Evolutionary conservation across 2,888 invertebrate genomes (phyloP).

Genomic region (Papilio demoleus): DNA sequence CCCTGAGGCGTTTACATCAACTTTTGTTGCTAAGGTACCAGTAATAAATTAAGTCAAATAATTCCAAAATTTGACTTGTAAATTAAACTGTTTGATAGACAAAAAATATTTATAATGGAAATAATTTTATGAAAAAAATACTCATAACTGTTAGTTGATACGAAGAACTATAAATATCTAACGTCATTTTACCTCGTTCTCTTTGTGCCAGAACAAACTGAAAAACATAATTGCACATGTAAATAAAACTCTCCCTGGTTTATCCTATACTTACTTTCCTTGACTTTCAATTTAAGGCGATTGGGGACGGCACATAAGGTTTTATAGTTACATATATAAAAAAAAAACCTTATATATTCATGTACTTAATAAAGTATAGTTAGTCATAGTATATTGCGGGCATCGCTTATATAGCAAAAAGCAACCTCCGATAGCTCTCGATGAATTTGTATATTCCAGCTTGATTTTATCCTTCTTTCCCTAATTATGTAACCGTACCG

Average conservation of each 20-base stretch:
- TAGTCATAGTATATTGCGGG: too few relatives aligned
- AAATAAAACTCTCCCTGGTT: too few relatives aligned
- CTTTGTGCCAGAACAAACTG: too few relatives aligned
- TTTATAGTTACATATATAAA: too few relatives aligned
- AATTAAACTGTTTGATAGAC: not conserved
- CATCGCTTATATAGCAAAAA: not conserved
- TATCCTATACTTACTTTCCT: too few relatives aligned
- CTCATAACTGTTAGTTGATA: too few relatives aligned
- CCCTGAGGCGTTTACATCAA: not conserved
- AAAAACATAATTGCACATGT: too few relatives aligned
- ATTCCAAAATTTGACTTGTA: not conserved
- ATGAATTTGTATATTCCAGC: not conserved
- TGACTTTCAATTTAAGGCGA: too few relatives aligned
- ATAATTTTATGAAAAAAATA: not conserved
- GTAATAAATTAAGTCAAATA: not conserved
- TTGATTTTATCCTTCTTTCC: slow-evolving; percentile 1
- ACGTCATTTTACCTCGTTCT: too few relatives aligned
- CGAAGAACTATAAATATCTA: not conserved
- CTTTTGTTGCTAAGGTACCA: not conserved
- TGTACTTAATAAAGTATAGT: too few relatives aligned
- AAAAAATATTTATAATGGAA: not conserved
- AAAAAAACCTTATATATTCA: too few relatives aligned
- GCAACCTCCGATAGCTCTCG: not conserved
- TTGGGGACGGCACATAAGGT: too few relatives aligned
- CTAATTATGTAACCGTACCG: not conserved